A percentile compares a stretch with the other conserved stretches of the same genome.
Conservation (phyloP, 2,797 vertebrate species). For the Hoplostethus mediterraneus region DNA sequence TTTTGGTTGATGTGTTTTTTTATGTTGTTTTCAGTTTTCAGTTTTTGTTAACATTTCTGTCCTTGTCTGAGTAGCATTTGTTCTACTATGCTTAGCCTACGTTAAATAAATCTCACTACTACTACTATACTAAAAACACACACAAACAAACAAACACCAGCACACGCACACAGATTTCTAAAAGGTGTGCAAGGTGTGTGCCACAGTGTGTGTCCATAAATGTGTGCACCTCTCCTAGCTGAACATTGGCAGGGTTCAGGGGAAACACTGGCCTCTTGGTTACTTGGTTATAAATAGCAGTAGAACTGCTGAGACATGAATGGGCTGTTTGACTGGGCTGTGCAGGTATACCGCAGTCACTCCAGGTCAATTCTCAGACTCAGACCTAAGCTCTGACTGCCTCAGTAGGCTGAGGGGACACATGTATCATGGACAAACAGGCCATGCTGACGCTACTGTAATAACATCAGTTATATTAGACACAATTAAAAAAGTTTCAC, state of each 20-base stretch:
- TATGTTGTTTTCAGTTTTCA: background rate
- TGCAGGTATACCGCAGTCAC: conserved; percentile 25
- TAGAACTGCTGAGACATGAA: conserved; percentile 25
- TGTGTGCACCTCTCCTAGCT: conserved; percentile 11
- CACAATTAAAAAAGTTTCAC: background rate
- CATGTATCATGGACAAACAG: background rate
- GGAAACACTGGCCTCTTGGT: conserved; percentile 45
- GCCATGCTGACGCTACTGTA: background rate
- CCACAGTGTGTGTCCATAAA: background rate
- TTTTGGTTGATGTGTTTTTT: background rate
- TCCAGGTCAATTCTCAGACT: conserved; percentile 16
- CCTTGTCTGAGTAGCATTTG: background rate
- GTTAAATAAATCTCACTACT: background rate
- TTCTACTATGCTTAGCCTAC: background rate
- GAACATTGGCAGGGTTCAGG: conserved; percentile 51
- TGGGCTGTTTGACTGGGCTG: conserved; percentile 38
- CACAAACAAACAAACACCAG: background rate
- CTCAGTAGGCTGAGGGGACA: background rate
- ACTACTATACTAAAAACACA: background rate
- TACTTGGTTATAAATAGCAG: conserved; percentile 48
- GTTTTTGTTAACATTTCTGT: background rate
- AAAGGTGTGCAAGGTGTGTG: background rate
- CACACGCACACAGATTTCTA: background rate
- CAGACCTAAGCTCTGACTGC: background rate
- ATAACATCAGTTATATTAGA: background rate